Base-by-base conservation (phyloP, 2,797 vertebrate genomes). In the Anguilla marmorata region DNA sequence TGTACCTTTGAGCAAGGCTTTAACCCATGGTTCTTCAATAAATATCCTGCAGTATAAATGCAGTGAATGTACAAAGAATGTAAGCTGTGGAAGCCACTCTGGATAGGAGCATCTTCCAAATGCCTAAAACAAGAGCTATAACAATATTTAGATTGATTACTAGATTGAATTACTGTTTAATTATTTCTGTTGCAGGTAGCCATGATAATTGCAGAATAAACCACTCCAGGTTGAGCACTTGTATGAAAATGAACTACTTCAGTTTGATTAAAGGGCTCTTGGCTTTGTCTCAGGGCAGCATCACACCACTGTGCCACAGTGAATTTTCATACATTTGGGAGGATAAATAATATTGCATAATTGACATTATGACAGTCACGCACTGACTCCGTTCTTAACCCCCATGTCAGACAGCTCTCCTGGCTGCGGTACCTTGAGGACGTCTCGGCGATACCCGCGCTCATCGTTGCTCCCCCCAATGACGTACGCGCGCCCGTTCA, bases 381-480 rank as follows among this genome's bases (percentile, higher is more conserved):
- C 21, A 0, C 0, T 63, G 58, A 19, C 16, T 5, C 27, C 27
- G 33, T 33, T 16, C 72, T 16, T 37, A 33, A 11, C 27, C 5
- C 9, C 14, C 4, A 76, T 45, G 30, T 80, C 12, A 24, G 1
- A 30, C 41, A 0, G 2, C 21, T 50, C 21, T n/a, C 74, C 11
- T n/a, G 9, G 19, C 76, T 0, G 63, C 8, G 79, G n/a, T 92
- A 97, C 97, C 96, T 96, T 96, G 8, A 97, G 93, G 89, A 99
- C 97, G 0, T 99, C 98, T 11, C 96, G 95, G 12, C 98, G 96
- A 91, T 97, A 97, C 54, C 97, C 96, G 0, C 96, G 96, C 12
- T 97, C 95, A 0, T 98, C 97, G 89, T 99, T 99, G 94, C 98
- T 99, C 45, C 99, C 98, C 0, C 99, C 99, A 0, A 99, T 97